Conservation (phyloP, 2,888 invertebrate species). For the Amphipyra berbera region DNA sequence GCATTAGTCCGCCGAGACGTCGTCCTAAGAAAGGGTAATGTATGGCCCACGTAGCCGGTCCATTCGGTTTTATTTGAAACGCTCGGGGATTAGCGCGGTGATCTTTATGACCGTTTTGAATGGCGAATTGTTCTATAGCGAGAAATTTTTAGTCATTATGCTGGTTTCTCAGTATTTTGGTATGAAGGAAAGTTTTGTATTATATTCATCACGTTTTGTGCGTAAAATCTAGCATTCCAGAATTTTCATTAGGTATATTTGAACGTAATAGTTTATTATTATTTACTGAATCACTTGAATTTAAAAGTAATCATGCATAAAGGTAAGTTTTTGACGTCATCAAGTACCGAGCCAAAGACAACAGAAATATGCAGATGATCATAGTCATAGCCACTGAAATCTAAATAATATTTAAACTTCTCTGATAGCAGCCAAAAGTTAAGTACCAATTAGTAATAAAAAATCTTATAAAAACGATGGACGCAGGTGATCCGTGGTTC, state of each 20-base stretch:
- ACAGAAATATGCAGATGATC: not conserved
- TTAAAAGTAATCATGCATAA: no score
- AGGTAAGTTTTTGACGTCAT: no score
- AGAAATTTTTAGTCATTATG: conserved; percentile 65
- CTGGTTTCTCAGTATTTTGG: conserved; percentile 68
- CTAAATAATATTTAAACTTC: no score
- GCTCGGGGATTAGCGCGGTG: conserved; percentile 75
- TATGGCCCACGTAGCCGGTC: conserved; percentile 69
- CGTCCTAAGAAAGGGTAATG: conserved; percentile 81
- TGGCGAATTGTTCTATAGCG: conserved; percentile 76
- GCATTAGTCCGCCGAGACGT: conserved; percentile 84
- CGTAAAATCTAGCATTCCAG: conserved; percentile 34
- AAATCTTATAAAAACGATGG: conserved; percentile 4
- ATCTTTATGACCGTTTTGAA: conserved; percentile 79
- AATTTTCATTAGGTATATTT: conserved; percentile 5
- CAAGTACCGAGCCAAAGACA: no score
- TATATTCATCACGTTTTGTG: conserved; percentile 64
- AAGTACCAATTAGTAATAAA: conserved; percentile 11
- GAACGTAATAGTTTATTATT: no score
- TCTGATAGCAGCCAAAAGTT: not conserved
- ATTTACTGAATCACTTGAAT: no score
- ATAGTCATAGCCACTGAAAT: conserved; percentile 1
- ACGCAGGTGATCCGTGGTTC: conserved; percentile 8
- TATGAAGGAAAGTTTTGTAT: conserved; percentile 58
- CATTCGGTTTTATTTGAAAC: conserved; percentile 77